Base-by-base conservation (phyloP, 2,113 vertebrate species). In the Steatornis caripensis region DNA sequence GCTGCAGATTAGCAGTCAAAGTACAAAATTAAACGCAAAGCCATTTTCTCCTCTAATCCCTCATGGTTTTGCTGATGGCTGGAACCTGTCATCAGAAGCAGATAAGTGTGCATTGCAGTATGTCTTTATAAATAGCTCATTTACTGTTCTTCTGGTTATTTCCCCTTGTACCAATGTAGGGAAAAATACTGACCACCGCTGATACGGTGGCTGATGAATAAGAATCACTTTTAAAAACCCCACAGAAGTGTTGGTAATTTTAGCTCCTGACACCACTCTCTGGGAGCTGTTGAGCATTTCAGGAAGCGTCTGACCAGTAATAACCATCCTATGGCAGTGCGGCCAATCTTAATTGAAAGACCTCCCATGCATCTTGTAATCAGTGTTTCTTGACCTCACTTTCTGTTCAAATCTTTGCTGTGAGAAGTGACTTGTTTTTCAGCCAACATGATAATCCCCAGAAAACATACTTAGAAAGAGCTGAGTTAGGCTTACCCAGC, bases 221-320 rank as follows among this genome's bases (percentile, higher is more conserved):
- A 80, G 54, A 64, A 91, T 58, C 61, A 61, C 43, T 83, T 84
- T 55, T 18, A 32, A 62, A 95, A 75, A 17, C 2, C 15, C 17
- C 49, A 62, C 30, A 88, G 71, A 90, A 93, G 75, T 22, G 23
- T 64, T 79, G 60, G 75, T 34, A 96, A 96, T 97, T 98, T 98
- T 98, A 98, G 97, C 89, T 97, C 65, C 72, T 69, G 49, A 91
- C 88, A 94, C 36, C 39, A 37, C 87, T 97, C 92, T 93, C 94
- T 94, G 96, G 95, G 96, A 97, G 94, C 85, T 97, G 93, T 84
- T 72, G 81, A 79, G 95, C 94, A 95, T 97, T 98, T 96, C 97
- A 98, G 97, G 96, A 98, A 98, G 95, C 90, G 94, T 97, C 95
- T 97, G 78, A 84, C 97, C 97, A 51, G 94, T 96, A 97, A 60